Base-by-base conservation (phyloP, 2,888 invertebrate species). In the Dynastes hyllus region DNA sequence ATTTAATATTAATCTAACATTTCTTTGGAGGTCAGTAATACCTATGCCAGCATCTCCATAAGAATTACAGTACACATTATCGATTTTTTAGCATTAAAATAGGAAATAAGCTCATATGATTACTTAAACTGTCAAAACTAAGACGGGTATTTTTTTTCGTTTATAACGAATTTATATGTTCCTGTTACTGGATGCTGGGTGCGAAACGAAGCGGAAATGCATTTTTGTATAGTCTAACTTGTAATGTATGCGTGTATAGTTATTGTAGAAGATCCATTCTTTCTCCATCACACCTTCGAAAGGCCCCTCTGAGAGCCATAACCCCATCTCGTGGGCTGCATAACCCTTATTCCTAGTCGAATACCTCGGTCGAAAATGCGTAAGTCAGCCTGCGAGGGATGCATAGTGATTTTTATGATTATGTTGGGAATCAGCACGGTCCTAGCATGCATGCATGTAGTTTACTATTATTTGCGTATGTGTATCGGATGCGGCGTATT, bases 261-360 rank as follows among this genome's bases (percentile, higher is more conserved):
- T 71, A 61, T 75, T 50, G 73, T 63, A 45, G 29, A 61, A 40
- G 40, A 29, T 75, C 81, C 81, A 82, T 83, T 82, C 81, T 80
- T 88, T 88, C 86, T 86, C 87, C 87, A 88, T 88, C 88, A 86
- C 87, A 88, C 88, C 88, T 88, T 84, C 83, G 85, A 87, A 89
- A 85, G 85, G 87, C 86, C 84, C 91, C 91, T 87, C 86, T 82
- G 91, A 91, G 91, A 90, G 90, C 89, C 89, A 91, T 91, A 91
- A 91, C 91, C 91, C 91, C 90, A 91, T 91, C 91, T 90, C 89
- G 88, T 88, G 89, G 89, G 89, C 85, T 85, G 87, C 86, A 89
- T 89, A 89, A 89, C 89, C 89, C 89, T 89, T 88, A 88, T 88
- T 83, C 84, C 83, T 78, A 75, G 71, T 79, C 81, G 80, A 63